Percentiles rank a stretch among this genome's conserved stretches.
phyloP scores from a whole-genome alignment of 2,888 invertebrate species.

The Chrysotoxum bicinctum region DNA sequence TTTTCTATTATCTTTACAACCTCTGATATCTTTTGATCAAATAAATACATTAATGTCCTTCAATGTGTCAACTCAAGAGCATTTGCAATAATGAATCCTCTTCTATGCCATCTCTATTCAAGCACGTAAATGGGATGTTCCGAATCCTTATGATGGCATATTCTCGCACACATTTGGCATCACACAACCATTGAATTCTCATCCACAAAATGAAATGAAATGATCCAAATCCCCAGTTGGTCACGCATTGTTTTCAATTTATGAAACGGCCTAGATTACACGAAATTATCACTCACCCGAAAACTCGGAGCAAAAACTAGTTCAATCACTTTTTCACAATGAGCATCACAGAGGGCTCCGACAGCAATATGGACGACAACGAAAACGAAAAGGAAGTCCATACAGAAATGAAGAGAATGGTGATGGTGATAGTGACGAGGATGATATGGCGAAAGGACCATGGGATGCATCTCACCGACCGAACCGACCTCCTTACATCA shows the following conservation, averaged over 20 bases:
- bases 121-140: constrained; percentile 11
- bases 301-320: constrained; percentile 58
- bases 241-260: constrained; percentile 67
- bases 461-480: constrained; percentile 8
- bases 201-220: constrained; percentile 37
- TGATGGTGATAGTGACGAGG: neutral
- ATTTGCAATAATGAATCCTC: neutral
- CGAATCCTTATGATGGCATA: neutral
- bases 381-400: constrained; percentile 20
- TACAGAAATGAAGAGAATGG: neutral
- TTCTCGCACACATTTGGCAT: neutral
- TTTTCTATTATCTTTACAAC: neutral
- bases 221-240: constrained; percentile 55
- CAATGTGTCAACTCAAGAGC: neutral
- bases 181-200: constrained; percentile 5
- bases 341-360: neutral
- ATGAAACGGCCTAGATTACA: constrained; percentile 65
- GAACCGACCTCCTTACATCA: constrained; percentile 50
- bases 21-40: neutral
- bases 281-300: constrained; percentile 70
- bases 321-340: constrained; percentile 69
- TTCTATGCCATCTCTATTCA: constrained; percentile 13
- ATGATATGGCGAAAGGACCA: neutral
- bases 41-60: neutral
- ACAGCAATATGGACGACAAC: constrained; percentile 23